These are phyloP conservation scores for Diglossa brunneiventris DNA, from an alignment of 2,113 vertebrate species.

Conservation along the genomic window DNA sequence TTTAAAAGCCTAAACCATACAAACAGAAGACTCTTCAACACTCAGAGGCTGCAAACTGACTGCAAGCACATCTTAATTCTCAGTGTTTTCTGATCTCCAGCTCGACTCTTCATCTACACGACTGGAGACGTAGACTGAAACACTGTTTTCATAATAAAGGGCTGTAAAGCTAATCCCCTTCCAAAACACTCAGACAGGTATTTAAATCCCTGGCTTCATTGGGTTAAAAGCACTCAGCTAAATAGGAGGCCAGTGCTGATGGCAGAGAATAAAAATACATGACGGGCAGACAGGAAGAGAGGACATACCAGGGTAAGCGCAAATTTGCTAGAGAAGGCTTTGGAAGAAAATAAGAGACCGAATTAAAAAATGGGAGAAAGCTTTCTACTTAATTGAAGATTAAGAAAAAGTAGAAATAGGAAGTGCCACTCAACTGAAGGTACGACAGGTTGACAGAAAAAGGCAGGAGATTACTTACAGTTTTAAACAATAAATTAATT, in stretches of 20 bases:
- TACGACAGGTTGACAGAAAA: conserved; percentile 39
- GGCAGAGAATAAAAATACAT: not conserved
- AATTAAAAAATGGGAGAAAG: conserved; percentile 6
- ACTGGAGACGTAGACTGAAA: not conserved
- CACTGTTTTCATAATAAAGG: not conserved
- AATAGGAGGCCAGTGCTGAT: not conserved
- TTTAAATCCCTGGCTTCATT: not conserved
- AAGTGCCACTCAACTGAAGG: not conserved
- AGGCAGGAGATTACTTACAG: conserved; percentile 54
- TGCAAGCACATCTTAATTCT: not conserved
- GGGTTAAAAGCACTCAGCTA: conserved; percentile 17
- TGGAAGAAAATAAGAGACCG: not conserved
- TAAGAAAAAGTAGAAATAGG: conserved; percentile 31
- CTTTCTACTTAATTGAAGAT: conserved; percentile 50
- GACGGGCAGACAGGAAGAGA: not conserved
- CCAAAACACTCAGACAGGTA: not conserved
- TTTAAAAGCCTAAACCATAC: not conserved
- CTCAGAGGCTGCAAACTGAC: not conserved
- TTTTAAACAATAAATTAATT: conserved; percentile 72
- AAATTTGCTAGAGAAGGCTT: not conserved
- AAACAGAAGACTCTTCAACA: not conserved
- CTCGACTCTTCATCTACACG: not conserved
- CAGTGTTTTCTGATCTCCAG: not conserved
- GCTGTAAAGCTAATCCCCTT: conserved; percentile 18
- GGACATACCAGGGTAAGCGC: not conserved